A percentile compares a stretch with the other conserved stretches of the same genome.
phyloP scores from a whole-genome alignment of 2,888 invertebrate genomes.

The Adelognathus sp. region DNA sequence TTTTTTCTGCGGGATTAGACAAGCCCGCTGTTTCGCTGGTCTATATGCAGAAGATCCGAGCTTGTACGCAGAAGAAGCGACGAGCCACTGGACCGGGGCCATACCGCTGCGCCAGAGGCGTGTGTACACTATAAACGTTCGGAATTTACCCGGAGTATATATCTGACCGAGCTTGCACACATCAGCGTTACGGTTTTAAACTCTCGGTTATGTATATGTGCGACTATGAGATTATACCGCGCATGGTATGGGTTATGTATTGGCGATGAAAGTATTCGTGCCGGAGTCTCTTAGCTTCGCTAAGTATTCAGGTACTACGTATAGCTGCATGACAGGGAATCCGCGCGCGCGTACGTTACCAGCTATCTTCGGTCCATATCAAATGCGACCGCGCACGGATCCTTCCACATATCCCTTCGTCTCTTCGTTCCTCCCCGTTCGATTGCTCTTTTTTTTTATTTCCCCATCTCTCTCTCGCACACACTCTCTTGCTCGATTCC shows the following conservation, averaged over 20 bases:
- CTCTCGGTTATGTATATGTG: conserved; percentile 34
- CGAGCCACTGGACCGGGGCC: conserved; percentile 14
- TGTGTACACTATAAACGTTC: conserved; percentile 7
- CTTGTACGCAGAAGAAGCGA: conserved; percentile 32
- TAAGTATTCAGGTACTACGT: conserved; percentile 59
- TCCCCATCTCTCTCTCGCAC: conserved; percentile 18
- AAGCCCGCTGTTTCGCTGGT: not conserved
- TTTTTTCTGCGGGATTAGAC: conserved; percentile 56
- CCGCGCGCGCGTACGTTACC: conserved; percentile 77
- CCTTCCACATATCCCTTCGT: conserved; percentile 63
- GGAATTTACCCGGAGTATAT: conserved; percentile 19
- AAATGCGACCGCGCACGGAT: conserved; percentile 77
- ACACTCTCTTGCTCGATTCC: not conserved
- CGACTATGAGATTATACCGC: conserved; percentile 11
- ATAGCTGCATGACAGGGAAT: conserved; percentile 75
- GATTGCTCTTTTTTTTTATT: conserved; percentile 48
- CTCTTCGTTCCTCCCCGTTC: conserved; percentile 45
- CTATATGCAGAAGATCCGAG: conserved; percentile 5
- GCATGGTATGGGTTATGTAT: conserved; percentile 15
- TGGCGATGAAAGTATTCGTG: conserved; percentile 40
- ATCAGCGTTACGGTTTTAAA: conserved; percentile 40
- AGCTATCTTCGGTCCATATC: conserved; percentile 80
- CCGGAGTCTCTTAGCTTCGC: conserved; percentile 50
- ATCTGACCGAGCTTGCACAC: conserved; percentile 34
- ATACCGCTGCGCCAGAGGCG: conserved; percentile 44